Base-by-base conservation (phyloP, 1,140 invertebrate genomes). In the Apocrypta bakeri region DNA sequence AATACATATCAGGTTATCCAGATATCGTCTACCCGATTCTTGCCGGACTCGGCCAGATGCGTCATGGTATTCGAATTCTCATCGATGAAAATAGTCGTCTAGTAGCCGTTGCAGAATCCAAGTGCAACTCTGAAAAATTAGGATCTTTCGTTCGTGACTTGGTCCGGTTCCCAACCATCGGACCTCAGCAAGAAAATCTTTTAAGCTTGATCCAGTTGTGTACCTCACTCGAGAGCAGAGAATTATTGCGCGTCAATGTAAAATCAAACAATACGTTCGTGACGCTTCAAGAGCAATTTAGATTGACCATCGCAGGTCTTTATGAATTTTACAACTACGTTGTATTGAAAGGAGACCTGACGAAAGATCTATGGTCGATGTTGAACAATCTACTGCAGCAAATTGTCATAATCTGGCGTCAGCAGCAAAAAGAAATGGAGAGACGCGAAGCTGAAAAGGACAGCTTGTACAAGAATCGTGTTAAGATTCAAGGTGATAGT, bases 401-500 rank as follows among this genome's bases (percentile, higher is more conserved):
- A 73, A 89, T 97, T 42, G 94, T 96, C 0, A 87, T 93, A 21
- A 91, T 94, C 0, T 99, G 97, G 97, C 94, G 95, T 87, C 93
- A 94, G 66, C 95, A 97, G 83, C 94, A 97, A 87, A 93, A 95
- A 76, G 93, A 95, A 68, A 93, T 94, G 29, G 93, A 95, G 84
- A 92, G 93, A 84, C 94, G 94, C 84, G 94, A 96, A 83, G 92
- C 93, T 48, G 96, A 97, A 85, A 95, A 97, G 78, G 95, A 97
- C 72, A 96, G 94, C 86, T 89, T 98, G 12, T 99, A 97, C 91
- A 94, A 95, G 80, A 96, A 95, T 40, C 97, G 96, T 73, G 66
- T 75, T 0, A 72, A 85, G 17, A 63, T 84, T 31, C 93, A 94
- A 86, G 94, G 93, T 73, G 93, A 94, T 83, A 92, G 92, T 37